Percentiles rank a stretch among this genome's conserved stretches.
phyloP scores from a whole-genome alignment of 2,797 vertebrate species.

The Sphaeramia orbicularis region DNA sequence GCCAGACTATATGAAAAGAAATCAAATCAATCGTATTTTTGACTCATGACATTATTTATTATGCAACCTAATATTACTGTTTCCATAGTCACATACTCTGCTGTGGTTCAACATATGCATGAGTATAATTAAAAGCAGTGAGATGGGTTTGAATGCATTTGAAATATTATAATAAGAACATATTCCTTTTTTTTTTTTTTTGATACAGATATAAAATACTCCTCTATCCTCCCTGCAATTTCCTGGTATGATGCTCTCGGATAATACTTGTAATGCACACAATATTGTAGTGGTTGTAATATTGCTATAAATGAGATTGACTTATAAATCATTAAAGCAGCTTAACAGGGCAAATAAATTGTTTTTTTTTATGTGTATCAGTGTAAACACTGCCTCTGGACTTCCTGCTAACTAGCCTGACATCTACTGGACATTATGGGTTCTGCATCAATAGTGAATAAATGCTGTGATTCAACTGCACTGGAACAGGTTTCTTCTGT shows the following conservation, averaged over 20 bases:
- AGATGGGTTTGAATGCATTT: no score
- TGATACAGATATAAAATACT: background rate
- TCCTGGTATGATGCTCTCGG: background rate
- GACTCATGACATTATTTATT: background rate
- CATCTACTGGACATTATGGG: slow-evolving; percentile 72
- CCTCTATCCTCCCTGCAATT: background rate
- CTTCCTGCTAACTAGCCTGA: slow-evolving; percentile 63
- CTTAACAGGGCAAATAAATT: slow-evolving; percentile 9
- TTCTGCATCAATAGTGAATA: slow-evolving; percentile 29
- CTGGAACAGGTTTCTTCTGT: no score
- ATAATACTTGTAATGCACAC: background rate
- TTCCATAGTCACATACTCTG: no score
- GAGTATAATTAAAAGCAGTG: no score
- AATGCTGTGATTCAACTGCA: no score
- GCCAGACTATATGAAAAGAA: background rate
- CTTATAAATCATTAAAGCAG: slow-evolving; percentile 23
- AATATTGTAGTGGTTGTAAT: background rate
- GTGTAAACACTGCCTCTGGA: slow-evolving; percentile 5
- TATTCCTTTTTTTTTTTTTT: no score
- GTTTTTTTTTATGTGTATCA: slow-evolving; percentile 8
- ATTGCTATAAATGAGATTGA: slow-evolving; percentile 18
- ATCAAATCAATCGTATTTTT: background rate
- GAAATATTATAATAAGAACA: no score
- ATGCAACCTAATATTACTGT: no score
- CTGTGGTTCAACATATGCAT: no score